Evolutionary conservation across 2,888 invertebrate species (phyloP), one percentile per base, ranked within the genome.

Genomic region (Ischnura elegans): DNA sequence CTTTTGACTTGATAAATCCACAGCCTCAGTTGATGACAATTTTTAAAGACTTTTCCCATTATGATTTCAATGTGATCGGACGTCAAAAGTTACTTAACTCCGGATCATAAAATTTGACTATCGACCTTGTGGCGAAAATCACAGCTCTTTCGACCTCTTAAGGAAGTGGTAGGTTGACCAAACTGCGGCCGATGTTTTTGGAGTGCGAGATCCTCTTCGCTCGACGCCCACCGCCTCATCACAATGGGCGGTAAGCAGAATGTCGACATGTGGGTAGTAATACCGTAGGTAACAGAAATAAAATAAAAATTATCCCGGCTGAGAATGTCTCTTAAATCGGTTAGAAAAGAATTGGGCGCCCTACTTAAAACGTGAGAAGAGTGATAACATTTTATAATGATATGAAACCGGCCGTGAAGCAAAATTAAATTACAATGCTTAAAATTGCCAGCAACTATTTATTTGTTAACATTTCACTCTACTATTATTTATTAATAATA

Each of bases 1-100:
- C n/a, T n/a, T n/a, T n/a, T n/a, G n/a, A n/a, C n/a, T n/a, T n/a
- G n/a, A n/a, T 36, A 36, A 29, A 29, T 76, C 13, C 13, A 76
- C 76, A 76, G 76, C 25, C 36, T 6, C 16, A 76, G 76, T 76
- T 76, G 36, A 76, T 16, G 76, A 76, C 76, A 76, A 76, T 36
- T 0, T 61, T 76, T 76, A 76, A 76, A 36, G 76, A 36, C 2
- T 13, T n/a, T n/a, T 36, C 36, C 76, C 10, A 76, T 36, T 10
- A 76, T 76, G 76, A 76, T 76, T 76, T 36, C 76, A 13, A 29
- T 36, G 76, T 76, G 76, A 76, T 76, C 76, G 36, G 76, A 76
- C 76, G 76, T 6, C 76, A 76, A 36, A 76, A 0, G 76, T 36
- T 36, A 76, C 76, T 76, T 13, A 76, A 76, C 36, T 13, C 36